phyloP scores from a whole-genome alignment of 2,888 invertebrate genomes.

The Pseudoips prasinana region DNA sequence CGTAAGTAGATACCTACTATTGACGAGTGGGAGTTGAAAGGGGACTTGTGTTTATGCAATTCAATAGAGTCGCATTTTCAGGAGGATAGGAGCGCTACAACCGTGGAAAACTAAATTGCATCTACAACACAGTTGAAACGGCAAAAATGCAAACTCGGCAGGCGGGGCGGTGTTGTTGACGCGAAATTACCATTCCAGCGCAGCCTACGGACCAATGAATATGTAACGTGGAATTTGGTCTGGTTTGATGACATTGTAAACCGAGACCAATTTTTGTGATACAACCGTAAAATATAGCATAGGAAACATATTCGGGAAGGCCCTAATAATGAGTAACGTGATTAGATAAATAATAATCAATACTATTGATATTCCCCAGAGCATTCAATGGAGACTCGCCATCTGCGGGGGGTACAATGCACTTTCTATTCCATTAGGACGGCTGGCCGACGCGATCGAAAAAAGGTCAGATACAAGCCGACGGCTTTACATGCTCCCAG shows the following conservation, averaged over 20 bases:
- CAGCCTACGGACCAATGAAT: slow-evolving; percentile 71
- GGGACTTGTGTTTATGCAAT: slow-evolving; percentile 46
- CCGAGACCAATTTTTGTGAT: slow-evolving; percentile 30
- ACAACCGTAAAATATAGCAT: slow-evolving; percentile 23
- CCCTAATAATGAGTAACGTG: too few species aligned
- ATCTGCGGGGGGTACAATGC: too few species aligned
- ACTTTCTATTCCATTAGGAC: too few species aligned
- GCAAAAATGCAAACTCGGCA: slow-evolving; percentile 69
- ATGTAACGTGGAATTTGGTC: slow-evolving; percentile 66
- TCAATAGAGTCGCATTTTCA: slow-evolving; percentile 45
- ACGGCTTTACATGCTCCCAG: too few species aligned
- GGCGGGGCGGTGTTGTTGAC: slow-evolving; percentile 63
- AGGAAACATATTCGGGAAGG: slow-evolving; percentile 30
- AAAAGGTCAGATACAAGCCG: too few species aligned
- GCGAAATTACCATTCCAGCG: slow-evolving; percentile 71
- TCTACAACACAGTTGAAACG: slow-evolving; percentile 54
- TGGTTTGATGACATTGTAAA: slow-evolving; percentile 54
- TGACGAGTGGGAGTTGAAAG: slow-evolving; percentile 16
- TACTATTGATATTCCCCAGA: too few species aligned
- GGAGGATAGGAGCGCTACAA: slow-evolving; percentile 38
- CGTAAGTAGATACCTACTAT: too few species aligned
- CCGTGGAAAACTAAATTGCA: slow-evolving; percentile 43
- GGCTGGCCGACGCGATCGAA: too few species aligned
- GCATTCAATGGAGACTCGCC: too few species aligned
- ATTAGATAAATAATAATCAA: too few species aligned